Evolutionary conservation across 2,888 invertebrate species (phyloP).

Genomic region (Leucania comma): DNA sequence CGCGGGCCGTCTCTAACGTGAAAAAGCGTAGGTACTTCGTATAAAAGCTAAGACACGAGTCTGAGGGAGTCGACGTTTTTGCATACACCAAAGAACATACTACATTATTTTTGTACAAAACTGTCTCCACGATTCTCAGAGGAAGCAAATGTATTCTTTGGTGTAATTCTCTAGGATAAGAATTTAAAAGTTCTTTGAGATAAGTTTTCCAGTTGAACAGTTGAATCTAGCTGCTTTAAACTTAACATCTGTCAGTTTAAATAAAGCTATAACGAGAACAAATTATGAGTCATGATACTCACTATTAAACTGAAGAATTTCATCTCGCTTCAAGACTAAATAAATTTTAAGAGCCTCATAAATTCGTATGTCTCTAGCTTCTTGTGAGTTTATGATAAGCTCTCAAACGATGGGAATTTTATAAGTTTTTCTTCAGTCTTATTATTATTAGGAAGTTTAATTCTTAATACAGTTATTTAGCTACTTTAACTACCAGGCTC

Average conservation of each 20-base stretch:
- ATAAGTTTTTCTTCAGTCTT: not conserved
- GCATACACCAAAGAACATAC: slow-evolving; percentile 51
- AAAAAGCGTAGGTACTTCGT: slow-evolving; percentile 33
- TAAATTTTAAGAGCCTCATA: slow-evolving; percentile 23
- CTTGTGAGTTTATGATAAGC: slow-evolving; percentile 23
- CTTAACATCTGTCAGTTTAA: slow-evolving; percentile 2
- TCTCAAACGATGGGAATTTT: not conserved
- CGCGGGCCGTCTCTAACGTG: slow-evolving; percentile 26
- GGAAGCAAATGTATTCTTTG: slow-evolving; percentile 37
- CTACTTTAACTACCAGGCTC: too few species aligned
- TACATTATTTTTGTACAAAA: slow-evolving; percentile 48
- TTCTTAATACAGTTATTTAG: not conserved
- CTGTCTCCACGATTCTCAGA: slow-evolving; percentile 17
- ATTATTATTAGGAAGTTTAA: not conserved
- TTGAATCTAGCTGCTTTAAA: not conserved
- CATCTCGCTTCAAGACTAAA: slow-evolving; percentile 11
- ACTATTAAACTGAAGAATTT: slow-evolving; percentile 17
- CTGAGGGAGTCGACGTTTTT: slow-evolving; percentile 35
- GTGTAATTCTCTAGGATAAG: slow-evolving; percentile 26
- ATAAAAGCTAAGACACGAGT: slow-evolving; percentile 45
- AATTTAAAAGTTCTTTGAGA: slow-evolving; percentile 9
- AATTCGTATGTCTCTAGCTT: slow-evolving; percentile 26
- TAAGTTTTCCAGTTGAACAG: not conserved
- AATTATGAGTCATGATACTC: not conserved
- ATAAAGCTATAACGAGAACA: slow-evolving; percentile 3